A percentile compares a stretch with the other conserved stretches of the same genome.
These are phyloP conservation scores for Caenorhabditis auriculariae DNA, from an alignment of 2,888 invertebrate species.

Conservation along the genomic window DNA sequence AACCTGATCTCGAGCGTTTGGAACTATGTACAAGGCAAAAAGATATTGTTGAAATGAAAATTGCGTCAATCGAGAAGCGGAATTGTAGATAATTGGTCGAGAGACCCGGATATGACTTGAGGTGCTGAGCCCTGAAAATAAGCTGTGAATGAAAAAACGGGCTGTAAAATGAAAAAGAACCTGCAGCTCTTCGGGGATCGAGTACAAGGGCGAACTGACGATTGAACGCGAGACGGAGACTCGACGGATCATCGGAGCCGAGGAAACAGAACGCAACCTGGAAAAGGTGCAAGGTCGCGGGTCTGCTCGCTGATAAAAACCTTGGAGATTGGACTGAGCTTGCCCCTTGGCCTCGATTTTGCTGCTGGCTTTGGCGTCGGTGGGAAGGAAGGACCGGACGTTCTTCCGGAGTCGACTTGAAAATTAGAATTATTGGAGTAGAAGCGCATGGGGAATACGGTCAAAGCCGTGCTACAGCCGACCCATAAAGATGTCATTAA, in stretches of 20 bases:
- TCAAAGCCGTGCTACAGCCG: too few species aligned
- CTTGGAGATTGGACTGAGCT: background rate
- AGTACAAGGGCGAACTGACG: constrained; percentile 48
- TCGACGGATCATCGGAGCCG: constrained; percentile 37
- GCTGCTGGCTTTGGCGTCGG: constrained; percentile 19
- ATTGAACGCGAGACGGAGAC: constrained; percentile 40
- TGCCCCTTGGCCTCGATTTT: background rate
- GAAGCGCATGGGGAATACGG: too few species aligned
- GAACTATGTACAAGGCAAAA: background rate
- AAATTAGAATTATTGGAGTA: too few species aligned
- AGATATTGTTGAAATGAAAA: background rate
- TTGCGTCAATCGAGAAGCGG: constrained; percentile 15
- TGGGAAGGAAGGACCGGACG: constrained; percentile 30
- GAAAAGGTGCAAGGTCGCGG: too few species aligned
- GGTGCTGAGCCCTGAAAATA: constrained; percentile 9
- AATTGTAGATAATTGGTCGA: constrained; percentile 19
- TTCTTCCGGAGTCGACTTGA: constrained; percentile 15
- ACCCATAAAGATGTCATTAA: too few species aligned
- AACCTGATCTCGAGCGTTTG: background rate
- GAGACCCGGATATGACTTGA: constrained; percentile 7
- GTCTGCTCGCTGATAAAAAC: too few species aligned
- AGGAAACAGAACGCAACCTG: constrained; percentile 31
- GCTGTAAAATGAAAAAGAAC: background rate
- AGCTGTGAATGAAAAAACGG: background rate
- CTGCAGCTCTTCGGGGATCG: constrained; percentile 46